Percentiles rank a stretch among this genome's conserved stretches.
These are phyloP conservation scores for Nothoprocta pentlandii DNA, from an alignment of 2,113 vertebrate genomes.

Conservation along the genomic window DNA sequence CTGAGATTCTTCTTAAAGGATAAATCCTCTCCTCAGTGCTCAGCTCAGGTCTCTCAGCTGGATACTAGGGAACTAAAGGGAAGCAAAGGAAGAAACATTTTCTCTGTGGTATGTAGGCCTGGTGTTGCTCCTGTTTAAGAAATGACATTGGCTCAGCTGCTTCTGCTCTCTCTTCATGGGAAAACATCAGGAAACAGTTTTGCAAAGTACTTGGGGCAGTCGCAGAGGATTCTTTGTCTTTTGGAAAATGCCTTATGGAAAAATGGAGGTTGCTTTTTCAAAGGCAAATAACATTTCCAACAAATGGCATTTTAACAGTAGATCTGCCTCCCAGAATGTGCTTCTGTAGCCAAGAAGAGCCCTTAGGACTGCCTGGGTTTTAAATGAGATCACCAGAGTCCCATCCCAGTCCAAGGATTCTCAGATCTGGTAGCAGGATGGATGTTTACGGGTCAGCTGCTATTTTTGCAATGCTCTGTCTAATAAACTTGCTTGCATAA, in stretches of 20 bases:
- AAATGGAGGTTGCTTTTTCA: neutral
- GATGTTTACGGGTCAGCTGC: neutral
- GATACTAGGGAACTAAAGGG: neutral
- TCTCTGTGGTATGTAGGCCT: neutral
- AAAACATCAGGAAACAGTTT: neutral
- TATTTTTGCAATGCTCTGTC: neutral
- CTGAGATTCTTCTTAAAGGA: neutral
- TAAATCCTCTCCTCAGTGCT: neutral
- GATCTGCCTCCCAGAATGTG: fast-evolving
- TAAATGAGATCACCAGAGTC: neutral
- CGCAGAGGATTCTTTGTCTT: neutral
- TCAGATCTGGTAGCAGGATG: neutral
- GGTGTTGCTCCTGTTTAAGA: neutral
- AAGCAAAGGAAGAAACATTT: neutral
- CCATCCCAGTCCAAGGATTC: neutral
- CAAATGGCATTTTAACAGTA: neutral
- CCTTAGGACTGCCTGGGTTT: neutral
- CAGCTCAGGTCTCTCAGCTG: neutral
- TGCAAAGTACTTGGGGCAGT: neutral
- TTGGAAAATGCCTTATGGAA: neutral
- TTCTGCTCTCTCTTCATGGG: neutral
- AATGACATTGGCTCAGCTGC: neutral
- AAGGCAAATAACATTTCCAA: neutral
- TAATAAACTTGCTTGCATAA: neutral
- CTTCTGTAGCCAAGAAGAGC: neutral